phyloP scores from a whole-genome alignment of 2,888 invertebrate genomes.

The Machimus rusticus region DNA sequence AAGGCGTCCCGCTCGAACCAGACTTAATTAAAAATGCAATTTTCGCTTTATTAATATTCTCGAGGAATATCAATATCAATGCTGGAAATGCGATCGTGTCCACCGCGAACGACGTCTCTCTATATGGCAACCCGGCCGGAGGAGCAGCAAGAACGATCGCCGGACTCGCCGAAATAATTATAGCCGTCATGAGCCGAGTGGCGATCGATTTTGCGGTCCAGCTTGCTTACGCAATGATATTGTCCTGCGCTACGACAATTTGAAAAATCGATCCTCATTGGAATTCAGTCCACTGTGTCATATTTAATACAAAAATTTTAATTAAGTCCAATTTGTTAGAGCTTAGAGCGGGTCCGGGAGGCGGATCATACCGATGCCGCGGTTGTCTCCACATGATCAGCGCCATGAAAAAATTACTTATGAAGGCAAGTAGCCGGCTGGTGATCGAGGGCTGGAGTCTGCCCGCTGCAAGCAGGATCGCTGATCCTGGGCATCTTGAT shows the following conservation, averaged over 20 bases:
- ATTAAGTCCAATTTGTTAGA: conserved; percentile 63
- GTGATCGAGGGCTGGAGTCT: not conserved
- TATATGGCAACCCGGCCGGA: conserved; percentile 20
- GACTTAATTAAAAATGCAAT: conserved; percentile 44
- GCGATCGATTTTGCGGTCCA: conserved; percentile 36
- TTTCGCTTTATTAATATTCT: conserved; percentile 44
- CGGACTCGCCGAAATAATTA: conserved; percentile 34
- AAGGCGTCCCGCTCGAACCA: conserved; percentile 23
- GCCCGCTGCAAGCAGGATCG: not conserved
- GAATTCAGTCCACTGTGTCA: conserved; percentile 63
- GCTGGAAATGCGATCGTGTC: conserved; percentile 43
- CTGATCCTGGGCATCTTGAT: not conserved
- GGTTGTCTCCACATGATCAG: conserved; percentile 17
- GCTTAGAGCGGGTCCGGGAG: conserved; percentile 34
- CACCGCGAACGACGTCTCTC: conserved; percentile 19
- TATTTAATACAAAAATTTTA: conserved; percentile 64
- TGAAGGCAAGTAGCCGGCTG: not conserved
- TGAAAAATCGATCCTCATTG: conserved; percentile 51
- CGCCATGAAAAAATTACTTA: not conserved
- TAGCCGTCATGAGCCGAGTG: conserved; percentile 25
- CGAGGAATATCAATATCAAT: conserved; percentile 42
- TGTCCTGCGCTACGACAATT: conserved; percentile 15
- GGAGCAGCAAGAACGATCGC: conserved; percentile 14
- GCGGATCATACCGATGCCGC: not conserved
- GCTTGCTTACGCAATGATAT: conserved; percentile 21